Evolutionary conservation across 2,797 vertebrate species (phyloP).

Genomic region (Sebastolobus altivelis): DNA sequence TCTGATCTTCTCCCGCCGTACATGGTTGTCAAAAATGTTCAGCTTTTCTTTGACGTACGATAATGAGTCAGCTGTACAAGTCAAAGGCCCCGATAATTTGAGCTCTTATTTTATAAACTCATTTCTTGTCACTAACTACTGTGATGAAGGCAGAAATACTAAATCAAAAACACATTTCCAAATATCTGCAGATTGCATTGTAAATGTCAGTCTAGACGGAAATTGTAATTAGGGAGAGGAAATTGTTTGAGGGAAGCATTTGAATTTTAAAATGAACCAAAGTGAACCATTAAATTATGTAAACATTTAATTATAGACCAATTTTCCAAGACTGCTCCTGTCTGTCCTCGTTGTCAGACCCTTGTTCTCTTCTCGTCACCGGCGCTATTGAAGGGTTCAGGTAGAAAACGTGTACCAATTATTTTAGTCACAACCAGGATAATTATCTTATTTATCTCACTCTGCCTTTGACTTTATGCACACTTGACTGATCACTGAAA

Average conservation of each 20-base stretch:
- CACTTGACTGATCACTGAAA: conserved; percentile 17
- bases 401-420: conserved; percentile 46
- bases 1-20: conserved; percentile 86
- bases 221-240: conserved; percentile 99
- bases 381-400: conserved; percentile 56
- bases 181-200: conserved; percentile 91
- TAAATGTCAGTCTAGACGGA: conserved; percentile 96
- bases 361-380: conserved; percentile 69
- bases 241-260: conserved; percentile 96
- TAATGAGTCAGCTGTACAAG: conserved; percentile 94
- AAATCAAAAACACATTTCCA: conserved; percentile 94
- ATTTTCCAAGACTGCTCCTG: conserved; percentile 88
- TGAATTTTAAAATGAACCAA: conserved; percentile 95
- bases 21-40: conserved; percentile 93
- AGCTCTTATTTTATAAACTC: conserved; percentile 96
- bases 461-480: conserved; percentile 14
- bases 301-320: conserved; percentile 96
- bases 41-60: conserved; percentile 91
- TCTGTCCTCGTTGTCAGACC: conserved; percentile 64
- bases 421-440: conserved; percentile 6
- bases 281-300: conserved; percentile 89
- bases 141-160: conserved; percentile 95
- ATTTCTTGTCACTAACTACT: conserved; percentile 93
- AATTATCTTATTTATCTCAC: conserved; percentile 19
- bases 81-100: conserved; percentile 96